phyloP scores from a whole-genome alignment of 2,888 invertebrate species.

The Troides aeacus region DNA sequence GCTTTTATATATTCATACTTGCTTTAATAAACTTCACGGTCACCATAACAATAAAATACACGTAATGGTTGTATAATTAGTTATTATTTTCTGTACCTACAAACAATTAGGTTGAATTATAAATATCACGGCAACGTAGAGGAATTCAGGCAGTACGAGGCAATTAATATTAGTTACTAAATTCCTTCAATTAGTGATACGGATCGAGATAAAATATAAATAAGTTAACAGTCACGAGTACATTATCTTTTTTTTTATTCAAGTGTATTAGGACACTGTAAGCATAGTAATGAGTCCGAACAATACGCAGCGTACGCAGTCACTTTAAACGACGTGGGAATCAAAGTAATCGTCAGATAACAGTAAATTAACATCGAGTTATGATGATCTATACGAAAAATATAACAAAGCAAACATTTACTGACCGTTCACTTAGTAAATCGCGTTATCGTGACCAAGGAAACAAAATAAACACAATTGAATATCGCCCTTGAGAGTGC shows the following conservation, averaged over 20 bases:
- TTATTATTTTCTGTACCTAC: not conserved
- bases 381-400: conserved; percentile 19
- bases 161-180: not conserved
- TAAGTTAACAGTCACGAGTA: conserved; percentile 21
- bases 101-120: not conserved
- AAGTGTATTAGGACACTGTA: conserved; percentile 15
- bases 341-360: conserved; percentile 23
- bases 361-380: conserved; percentile 19
- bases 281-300: conserved; percentile 27
- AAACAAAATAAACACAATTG: conserved; percentile 27
- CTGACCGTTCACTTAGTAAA: conserved; percentile 1
- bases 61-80: conserved; percentile 3
- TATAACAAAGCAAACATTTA: conserved; percentile 13
- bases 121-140: not conserved
- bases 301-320: conserved; percentile 14
- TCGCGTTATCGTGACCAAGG: conserved; percentile 8
- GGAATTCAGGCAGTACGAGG: not conserved
- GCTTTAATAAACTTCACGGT: conserved; percentile 25
- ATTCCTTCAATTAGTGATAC: not conserved
- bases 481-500: conserved; percentile 23
- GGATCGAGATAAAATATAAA: not conserved
- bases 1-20: conserved; percentile 14
- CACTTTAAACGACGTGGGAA: conserved; percentile 20
- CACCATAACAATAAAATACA: conserved; percentile 12
- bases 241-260: conserved; percentile 28